Conservation (phyloP, 2,797 vertebrate species). For the Chromobotia macracanthus region DNA sequence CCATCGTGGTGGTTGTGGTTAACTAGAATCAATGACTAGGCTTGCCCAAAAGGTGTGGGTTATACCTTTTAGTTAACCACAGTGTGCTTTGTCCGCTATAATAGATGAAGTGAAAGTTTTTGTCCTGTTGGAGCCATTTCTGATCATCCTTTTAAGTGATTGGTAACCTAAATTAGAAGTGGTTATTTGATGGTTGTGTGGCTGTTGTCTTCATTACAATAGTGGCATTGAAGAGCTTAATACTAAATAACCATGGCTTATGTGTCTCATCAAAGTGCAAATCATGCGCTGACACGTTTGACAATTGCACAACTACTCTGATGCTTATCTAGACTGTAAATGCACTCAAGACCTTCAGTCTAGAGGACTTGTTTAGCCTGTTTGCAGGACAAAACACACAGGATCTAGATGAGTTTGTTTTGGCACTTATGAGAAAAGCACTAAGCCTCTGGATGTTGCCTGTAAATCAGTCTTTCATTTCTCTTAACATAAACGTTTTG, state of each 20-base stretch:
- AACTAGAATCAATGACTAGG: neutral
- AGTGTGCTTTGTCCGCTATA: neutral
- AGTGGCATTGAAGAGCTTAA: conserved; percentile 16
- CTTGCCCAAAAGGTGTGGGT: neutral
- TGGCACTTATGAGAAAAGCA: conserved; percentile 1
- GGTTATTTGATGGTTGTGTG: conserved; percentile 20
- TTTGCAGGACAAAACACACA: neutral
- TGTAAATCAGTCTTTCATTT: neutral
- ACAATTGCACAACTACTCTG: neutral
- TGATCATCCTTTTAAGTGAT: neutral
- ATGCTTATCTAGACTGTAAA: conserved; percentile 1
- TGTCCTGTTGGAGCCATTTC: neutral
- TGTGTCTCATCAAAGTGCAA: conserved; percentile 6
- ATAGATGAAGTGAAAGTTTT: neutral
- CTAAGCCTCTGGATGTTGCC: neutral
- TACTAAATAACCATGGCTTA: conserved; percentile 13
- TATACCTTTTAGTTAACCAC: neutral
- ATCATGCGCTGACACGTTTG: conserved; percentile 15
- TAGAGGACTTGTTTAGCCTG: conserved; percentile 26
- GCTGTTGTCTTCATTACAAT: neutral
- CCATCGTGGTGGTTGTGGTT: neutral
- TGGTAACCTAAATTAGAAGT: conserved; percentile 4
- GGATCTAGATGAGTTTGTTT: conserved; percentile 9
- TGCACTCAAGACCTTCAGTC: conserved; percentile 23
- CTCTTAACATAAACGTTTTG: neutral